phyloP scores from a whole-genome alignment of 2,888 invertebrate species.

The Sphaeridia pumilis region DNA sequence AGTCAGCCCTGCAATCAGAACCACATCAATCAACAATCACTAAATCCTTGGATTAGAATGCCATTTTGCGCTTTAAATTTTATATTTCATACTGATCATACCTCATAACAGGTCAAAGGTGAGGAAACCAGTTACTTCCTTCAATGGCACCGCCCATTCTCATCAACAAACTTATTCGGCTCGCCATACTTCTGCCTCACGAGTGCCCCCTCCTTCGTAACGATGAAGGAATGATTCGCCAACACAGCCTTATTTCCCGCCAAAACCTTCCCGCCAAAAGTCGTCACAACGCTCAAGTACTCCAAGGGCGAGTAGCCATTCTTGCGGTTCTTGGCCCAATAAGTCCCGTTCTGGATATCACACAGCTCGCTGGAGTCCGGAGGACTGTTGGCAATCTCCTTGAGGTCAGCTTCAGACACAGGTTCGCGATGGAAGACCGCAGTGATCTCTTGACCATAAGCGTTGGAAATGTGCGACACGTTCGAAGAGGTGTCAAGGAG shows the following conservation, averaged over 20 bases:
- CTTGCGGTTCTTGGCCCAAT: constrained; percentile 7
- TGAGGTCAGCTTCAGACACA: background rate
- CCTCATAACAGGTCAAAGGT: no score
- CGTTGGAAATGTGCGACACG: constrained; percentile 6
- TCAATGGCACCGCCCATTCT: background rate
- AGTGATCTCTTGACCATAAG: background rate
- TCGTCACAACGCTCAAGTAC: background rate
- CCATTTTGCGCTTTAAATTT: no score
- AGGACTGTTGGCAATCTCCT: background rate
- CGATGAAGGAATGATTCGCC: constrained; percentile 6
- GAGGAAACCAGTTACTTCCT: no score
- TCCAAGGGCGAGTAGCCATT: constrained; percentile 6
- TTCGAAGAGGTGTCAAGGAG: constrained; percentile 6
- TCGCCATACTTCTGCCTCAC: constrained; percentile 6
- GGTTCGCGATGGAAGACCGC: constrained; percentile 4
- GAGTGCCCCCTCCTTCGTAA: background rate
- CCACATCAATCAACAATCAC: no score
- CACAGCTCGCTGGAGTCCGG: background rate
- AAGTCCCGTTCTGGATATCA: background rate
- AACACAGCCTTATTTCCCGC: background rate
- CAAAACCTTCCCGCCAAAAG: background rate
- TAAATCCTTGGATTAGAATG: no score
- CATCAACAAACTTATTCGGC: constrained; percentile 5
- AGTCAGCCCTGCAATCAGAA: no score
- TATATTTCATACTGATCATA: no score